These are phyloP conservation scores for Pelodiscus sinensis DNA, from an alignment of 2,113 vertebrate species.

Conservation along the genomic window DNA sequence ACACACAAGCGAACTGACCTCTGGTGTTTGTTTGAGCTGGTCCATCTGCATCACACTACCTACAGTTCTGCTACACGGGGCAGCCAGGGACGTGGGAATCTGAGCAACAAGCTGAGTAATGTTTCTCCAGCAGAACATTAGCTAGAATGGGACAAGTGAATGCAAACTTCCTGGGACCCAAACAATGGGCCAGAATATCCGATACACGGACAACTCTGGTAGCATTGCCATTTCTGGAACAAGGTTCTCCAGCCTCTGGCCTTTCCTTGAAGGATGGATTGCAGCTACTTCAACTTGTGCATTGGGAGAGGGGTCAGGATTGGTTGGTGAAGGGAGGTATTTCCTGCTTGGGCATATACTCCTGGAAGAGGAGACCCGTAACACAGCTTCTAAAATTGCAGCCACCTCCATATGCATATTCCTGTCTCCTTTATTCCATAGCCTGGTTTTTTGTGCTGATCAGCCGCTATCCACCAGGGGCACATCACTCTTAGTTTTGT, in stretches of 20 bases:
- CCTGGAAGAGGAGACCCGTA: rapidly evolving
- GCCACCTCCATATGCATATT: not conserved
- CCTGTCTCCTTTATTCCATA: not conserved
- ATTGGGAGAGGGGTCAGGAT: not conserved
- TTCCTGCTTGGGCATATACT: not conserved
- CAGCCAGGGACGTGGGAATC: not conserved
- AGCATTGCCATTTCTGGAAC: not conserved
- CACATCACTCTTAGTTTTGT: not conserved
- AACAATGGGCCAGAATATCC: not conserved
- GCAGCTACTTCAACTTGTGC: not conserved
- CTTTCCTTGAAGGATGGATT: not conserved
- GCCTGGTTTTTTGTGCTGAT: not conserved
- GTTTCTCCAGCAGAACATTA: not conserved
- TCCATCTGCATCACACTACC: not conserved
- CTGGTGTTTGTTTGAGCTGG: not conserved
- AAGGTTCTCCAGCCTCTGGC: not conserved
- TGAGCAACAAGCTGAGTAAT: not conserved
- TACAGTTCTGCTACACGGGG: not conserved
- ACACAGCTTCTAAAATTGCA: not conserved
- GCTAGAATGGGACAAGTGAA: not conserved
- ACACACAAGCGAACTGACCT: not conserved
- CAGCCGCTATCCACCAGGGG: not conserved
- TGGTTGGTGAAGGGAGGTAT: not conserved
- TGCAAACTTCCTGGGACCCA: not conserved
- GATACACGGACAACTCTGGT: not conserved